Conservation (phyloP, 2,797 vertebrate genomes). For the Geotrypetes seraphini region DNA sequence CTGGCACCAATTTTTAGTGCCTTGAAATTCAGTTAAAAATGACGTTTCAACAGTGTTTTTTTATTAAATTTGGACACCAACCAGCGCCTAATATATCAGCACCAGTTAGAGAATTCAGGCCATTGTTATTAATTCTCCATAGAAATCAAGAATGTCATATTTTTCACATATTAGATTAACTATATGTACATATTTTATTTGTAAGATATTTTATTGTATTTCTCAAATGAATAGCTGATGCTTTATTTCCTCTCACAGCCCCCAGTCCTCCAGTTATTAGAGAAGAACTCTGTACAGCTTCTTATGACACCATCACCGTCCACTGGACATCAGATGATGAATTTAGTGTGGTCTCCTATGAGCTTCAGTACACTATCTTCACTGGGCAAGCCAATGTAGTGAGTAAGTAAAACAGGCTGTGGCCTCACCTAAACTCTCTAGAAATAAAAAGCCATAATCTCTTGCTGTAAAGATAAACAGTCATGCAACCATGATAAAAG, state of each 20-base stretch:
- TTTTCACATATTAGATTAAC: neutral
- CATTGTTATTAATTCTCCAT: neutral
- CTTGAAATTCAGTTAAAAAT: too few relatives aligned
- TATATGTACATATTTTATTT: too few relatives aligned
- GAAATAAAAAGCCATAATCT: too few relatives aligned
- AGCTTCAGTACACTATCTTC: constrained; percentile 94
- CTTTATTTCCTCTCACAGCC: constrained; percentile 54
- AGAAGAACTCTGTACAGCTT: constrained; percentile 94
- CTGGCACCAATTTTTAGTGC: too few relatives aligned
- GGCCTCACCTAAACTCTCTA: too few relatives aligned
- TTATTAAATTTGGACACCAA: too few relatives aligned
- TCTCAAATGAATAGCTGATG: constrained; percentile 13
- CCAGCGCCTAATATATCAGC: too few relatives aligned
- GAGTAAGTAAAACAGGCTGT: constrained; percentile 90
- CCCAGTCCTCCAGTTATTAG: constrained; percentile 87
- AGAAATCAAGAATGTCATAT: neutral
- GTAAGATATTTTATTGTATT: too few relatives aligned
- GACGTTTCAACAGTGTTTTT: too few relatives aligned
- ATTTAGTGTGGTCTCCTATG: constrained; percentile 91
- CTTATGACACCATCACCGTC: constrained; percentile 93
- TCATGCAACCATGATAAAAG: too few relatives aligned
- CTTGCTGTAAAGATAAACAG: too few relatives aligned
- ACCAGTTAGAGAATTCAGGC: too few relatives aligned
- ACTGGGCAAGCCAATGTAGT: constrained; percentile 90
- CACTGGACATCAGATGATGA: constrained; percentile 97